Base-by-base conservation (phyloP, 2,113 vertebrate genomes). In the Erythrolamprus reginae region DNA sequence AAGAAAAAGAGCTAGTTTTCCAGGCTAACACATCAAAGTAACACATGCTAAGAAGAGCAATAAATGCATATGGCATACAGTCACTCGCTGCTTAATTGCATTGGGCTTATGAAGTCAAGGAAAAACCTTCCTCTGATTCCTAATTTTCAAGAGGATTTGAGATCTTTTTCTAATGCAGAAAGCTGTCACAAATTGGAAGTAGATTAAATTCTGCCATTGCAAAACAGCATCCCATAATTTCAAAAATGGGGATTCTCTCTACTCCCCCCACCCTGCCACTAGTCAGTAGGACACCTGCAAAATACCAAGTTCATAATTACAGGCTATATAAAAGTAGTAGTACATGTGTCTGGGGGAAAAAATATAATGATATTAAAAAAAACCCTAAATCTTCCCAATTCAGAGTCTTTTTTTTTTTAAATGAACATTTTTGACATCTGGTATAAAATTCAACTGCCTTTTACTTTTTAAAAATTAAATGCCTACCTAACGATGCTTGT, bases 21-120 rank as follows among this genome's bases (percentile, higher is more conserved):
- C 96, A 96, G 97, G 97, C 97, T 96, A 97, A 93, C 97, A 98
- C 98, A 98, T 98, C 97, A 98, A 98, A 98, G 97, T 97, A 97
- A 97, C 97, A 98, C 97, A 97, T 97, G 98, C 97, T 97, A 97
- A 96, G 97, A 97, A 96, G 95, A 97, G 97, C 97, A 97, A 96
- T 97, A 97, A 97, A 97, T 96, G 96, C 97, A 97, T 97, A 97
- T 97, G 97, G 97, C 96, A 97, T 96, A 94, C 96, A 98, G 96
- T 96, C 97, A 97, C 96, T 94, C 96, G 97, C 97, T 91, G 95
- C 96, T 96, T 98, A 98, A 98, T 98, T 98, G 97, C 96, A 96
- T 93, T 87, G 96, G 96, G 96, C 95, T 97, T 95, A 55, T 92
- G 96, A 96, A 97, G 95, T 95, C 96, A 95, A 97, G 96, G 94